phyloP scores from a whole-genome alignment of 2,888 invertebrate genomes.

The Agonum fuliginosum region DNA sequence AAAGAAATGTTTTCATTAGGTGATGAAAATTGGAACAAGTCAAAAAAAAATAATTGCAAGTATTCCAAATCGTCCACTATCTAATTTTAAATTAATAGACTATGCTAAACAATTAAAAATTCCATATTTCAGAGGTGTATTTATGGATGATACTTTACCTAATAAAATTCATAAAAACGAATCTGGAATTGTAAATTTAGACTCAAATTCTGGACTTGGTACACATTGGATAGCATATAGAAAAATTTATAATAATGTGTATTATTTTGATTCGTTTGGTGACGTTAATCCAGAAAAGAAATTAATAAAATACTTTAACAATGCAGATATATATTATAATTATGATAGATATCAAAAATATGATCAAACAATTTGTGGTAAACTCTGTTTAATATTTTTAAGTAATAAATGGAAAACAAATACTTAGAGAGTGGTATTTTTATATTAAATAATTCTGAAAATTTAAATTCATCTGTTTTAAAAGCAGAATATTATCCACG shows the following conservation, averaged over 20 bases:
- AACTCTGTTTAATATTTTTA: not conserved
- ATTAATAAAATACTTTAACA: constrained; percentile 2
- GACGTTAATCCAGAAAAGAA: not conserved
- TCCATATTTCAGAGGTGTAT: not conserved
- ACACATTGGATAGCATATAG: not conserved
- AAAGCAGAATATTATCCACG: not conserved
- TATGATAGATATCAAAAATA: not conserved
- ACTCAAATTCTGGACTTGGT: not conserved
- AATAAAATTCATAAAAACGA: not conserved
- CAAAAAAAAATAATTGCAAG: too few species aligned
- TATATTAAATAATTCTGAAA: not conserved
- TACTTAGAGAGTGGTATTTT: not conserved
- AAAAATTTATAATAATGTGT: not conserved
- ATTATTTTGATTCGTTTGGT: constrained; percentile 2
- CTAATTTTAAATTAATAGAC: not conserved
- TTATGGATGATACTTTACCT: constrained; percentile 2
- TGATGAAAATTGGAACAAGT: constrained; percentile 2
- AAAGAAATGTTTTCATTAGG: not conserved
- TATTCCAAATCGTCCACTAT: too few species aligned
- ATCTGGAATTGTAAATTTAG: not conserved
- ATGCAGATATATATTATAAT: not conserved
- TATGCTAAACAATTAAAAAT: constrained; percentile 2
- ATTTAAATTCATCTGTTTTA: not conserved
- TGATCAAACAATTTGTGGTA: not conserved
- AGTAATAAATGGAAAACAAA: not conserved